Evolutionary conservation across 1,140 invertebrate genomes (phyloP), one percentile per base, ranked within the genome.

Genomic region (Ceratoteleas bidentatus): DNA sequence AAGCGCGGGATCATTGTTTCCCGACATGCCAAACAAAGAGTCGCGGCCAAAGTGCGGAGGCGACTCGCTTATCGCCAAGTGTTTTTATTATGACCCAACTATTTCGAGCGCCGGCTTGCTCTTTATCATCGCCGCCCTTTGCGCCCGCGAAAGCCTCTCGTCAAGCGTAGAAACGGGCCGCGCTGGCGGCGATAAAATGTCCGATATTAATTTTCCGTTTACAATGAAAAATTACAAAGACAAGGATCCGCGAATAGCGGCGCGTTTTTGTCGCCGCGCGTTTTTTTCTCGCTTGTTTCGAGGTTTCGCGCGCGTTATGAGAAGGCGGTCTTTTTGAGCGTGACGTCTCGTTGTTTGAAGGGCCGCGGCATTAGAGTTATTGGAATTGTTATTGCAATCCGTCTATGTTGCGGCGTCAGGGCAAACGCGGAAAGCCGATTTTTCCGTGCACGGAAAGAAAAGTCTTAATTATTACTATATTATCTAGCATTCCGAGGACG

Each of bases 1-100:
- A 79, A 83, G 81, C 75, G 77, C 57, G 74, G 62, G 47, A 80
- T 85, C 75, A 70, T 80, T 84, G 80, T 84, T 85, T 81, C 72
- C 50, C 13, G 60, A 74, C 57, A 62, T 50, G 53, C 49, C 57
- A 68, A 77, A 80, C 73, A 84, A 84, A 77, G 65, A 36, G 54
- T 73, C 14, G 47, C 15, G 34, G 60, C 58, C 45, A 56, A 60
- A 47, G 70, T 16, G 53, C 58, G 68, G 65, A 15, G 53, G 53
- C n/a, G 61, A 43, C 50, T 73, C 61, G 66, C 72, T 81, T 75
- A 74, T 78, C 83, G 34, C 58, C 50, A 69, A 78, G 54, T 77
- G 61, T 81, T 84, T 84, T 81, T 81, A 74, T 81, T 81, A 81
- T 84, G 47, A 68, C 68, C 81, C 50, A 75, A 81, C 70, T 56